Evolutionary conservation across 2,113 vertebrate species (phyloP).

Genomic region (Theristicus caerulescens): DNA sequence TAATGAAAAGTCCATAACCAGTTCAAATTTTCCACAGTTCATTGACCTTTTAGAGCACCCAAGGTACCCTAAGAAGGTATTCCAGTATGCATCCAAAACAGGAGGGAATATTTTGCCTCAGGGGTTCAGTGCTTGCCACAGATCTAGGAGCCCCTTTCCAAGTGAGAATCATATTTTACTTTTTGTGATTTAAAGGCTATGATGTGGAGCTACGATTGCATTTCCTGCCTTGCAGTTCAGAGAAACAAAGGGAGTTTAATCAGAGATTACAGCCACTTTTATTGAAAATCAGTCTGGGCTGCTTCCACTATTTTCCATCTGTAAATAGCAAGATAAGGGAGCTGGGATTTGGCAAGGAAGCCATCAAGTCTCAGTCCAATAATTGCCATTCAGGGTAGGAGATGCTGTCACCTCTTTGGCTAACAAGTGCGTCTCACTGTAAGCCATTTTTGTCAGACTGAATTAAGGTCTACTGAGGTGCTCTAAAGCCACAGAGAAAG

Average conservation of each 20-base stretch:
- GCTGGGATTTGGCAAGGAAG: conserved; percentile 27
- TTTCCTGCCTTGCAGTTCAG: neutral
- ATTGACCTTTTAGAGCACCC: neutral
- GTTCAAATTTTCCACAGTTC: neutral
- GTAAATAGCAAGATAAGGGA: conserved; percentile 53
- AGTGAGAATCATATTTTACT: neutral
- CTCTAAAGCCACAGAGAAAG: neutral
- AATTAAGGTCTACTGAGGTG: neutral
- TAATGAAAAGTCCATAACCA: neutral
- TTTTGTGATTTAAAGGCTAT: neutral
- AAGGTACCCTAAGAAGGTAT: neutral
- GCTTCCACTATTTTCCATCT: neutral
- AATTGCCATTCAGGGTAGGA: neutral
- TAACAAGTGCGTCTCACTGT: neutral
- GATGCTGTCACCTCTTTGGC: neutral
- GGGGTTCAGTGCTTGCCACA: neutral
- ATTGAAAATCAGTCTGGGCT: neutral
- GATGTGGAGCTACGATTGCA: accelerated
- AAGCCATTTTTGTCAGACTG: neutral
- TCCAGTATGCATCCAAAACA: neutral
- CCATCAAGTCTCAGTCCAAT: neutral
- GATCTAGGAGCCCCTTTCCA: neutral
- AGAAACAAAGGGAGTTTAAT: neutral
- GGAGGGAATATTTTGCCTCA: neutral
- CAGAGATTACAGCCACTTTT: neutral